phyloP scores from a whole-genome alignment of 2,888 invertebrate genomes.

The Doris montereyensis region DNA sequence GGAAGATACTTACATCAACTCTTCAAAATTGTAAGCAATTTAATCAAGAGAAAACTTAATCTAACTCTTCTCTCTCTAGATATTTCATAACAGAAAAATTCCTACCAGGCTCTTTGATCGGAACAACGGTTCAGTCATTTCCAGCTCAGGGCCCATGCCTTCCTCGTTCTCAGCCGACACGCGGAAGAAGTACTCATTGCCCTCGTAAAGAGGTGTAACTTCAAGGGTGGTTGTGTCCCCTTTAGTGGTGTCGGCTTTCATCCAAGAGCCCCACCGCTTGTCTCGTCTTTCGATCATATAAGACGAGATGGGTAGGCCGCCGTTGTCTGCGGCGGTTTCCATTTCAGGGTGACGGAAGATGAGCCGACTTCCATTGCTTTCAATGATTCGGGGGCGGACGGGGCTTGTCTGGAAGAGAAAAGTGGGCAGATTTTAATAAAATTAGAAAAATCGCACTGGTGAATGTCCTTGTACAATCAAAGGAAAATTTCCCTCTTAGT shows the following conservation, averaged over 20 bases:
- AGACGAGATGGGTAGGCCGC: slow-evolving; percentile 64
- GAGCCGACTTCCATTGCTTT: slow-evolving; percentile 59
- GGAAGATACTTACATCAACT: too few relatives aligned
- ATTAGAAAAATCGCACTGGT: too few relatives aligned
- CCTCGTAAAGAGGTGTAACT: slow-evolving; percentile 61
- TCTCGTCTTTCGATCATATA: slow-evolving; percentile 67
- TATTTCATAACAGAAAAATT: too few relatives aligned
- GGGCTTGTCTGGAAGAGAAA: slow-evolving; percentile 46
- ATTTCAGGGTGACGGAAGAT: slow-evolving; percentile 58
- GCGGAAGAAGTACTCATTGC: slow-evolving; percentile 69
- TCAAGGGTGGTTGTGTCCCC: slow-evolving; percentile 54
- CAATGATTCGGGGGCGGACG: slow-evolving; percentile 56
- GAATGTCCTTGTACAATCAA: too few relatives aligned
- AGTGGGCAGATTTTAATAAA: not conserved
- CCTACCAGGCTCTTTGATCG: slow-evolving; percentile 53
- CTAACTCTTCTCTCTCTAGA: too few relatives aligned
- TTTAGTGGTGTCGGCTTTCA: slow-evolving; percentile 58
- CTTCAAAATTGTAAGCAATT: too few relatives aligned
- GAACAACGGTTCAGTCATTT: slow-evolving; percentile 59
- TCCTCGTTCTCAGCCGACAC: slow-evolving; percentile 69
- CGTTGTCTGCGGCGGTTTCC: slow-evolving; percentile 72
- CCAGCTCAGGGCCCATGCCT: slow-evolving; percentile 63
- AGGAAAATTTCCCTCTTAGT: too few relatives aligned
- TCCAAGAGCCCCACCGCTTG: slow-evolving; percentile 61
- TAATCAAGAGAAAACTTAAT: too few relatives aligned